Conservation (phyloP, 2,797 vertebrate species). For the Tapera naevia region DNA sequence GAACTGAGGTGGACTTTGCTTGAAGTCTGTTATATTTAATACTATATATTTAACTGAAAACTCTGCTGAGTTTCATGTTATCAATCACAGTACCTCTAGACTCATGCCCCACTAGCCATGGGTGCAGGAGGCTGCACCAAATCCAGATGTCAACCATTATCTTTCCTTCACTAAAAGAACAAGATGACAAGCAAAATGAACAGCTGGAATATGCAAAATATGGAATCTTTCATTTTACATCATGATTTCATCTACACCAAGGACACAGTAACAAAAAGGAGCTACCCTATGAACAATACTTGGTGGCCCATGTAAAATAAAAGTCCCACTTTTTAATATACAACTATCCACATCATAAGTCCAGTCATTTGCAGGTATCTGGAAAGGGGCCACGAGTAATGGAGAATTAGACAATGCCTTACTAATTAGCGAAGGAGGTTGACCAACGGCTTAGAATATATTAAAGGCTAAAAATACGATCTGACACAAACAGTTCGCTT, state of each 20-base stretch:
- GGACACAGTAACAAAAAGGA: background rate
- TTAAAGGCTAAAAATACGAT: background rate
- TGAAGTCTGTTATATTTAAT: background rate
- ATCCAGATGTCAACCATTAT: background rate
- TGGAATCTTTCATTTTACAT: background rate
- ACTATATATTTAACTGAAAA: background rate
- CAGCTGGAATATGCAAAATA: background rate
- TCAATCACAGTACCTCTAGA: background rate
- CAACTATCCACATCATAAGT: background rate
- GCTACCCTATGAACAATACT: background rate
- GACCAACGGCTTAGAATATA: background rate
- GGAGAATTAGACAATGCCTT: background rate
- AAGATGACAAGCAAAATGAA: background rate
- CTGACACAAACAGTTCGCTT: background rate
- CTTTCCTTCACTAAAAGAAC: background rate
- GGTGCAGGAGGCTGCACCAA: background rate
- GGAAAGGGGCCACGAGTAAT: background rate
- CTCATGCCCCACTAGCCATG: background rate
- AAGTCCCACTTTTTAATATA: background rate
- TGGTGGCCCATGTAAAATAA: background rate
- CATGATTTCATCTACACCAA: background rate
- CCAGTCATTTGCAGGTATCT: background rate
- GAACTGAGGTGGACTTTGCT: background rate
- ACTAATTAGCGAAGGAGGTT: background rate
- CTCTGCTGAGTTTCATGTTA: background rate